phyloP scores from a whole-genome alignment of 1,140 invertebrate species.

The Reticulitermes speratus region DNA sequence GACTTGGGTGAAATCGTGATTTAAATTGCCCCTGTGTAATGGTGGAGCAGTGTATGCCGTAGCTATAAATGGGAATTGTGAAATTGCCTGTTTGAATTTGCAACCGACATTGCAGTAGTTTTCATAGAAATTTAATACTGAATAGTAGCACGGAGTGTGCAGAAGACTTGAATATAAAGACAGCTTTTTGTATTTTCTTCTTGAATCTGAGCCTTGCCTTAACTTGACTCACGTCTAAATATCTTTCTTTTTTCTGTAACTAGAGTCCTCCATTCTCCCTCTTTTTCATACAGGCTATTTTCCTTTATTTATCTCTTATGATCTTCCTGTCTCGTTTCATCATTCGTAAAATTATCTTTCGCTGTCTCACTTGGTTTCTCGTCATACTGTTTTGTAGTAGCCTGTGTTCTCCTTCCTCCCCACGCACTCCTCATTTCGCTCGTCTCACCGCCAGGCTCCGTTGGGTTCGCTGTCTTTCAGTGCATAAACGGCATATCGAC shows the following conservation, averaged over 20 bases:
- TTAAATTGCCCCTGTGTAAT: too few relatives aligned
- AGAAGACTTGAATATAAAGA: too few relatives aligned
- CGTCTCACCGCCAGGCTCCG: neutral
- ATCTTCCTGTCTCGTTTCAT: neutral
- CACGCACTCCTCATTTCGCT: neutral
- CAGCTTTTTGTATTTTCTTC: neutral
- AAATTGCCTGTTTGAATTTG: too few relatives aligned
- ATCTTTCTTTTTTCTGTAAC: neutral
- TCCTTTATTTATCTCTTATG: neutral
- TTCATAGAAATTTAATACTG: too few relatives aligned
- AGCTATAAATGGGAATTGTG: too few relatives aligned
- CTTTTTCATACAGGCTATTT: neutral
- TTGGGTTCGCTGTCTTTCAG: neutral
- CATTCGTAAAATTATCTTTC: neutral
- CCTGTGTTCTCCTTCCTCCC: neutral
- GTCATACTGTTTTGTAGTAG: neutral
- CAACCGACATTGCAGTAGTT: too few relatives aligned
- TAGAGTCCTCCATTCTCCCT: neutral
- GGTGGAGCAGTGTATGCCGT: too few relatives aligned
- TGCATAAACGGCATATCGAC: neutral
- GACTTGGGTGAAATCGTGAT: too few relatives aligned
- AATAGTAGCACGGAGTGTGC: too few relatives aligned
- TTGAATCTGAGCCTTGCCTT: neutral
- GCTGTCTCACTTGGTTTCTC: neutral
- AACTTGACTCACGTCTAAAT: neutral